phyloP scores from a whole-genome alignment of 2,888 invertebrate species.

The Athrips mouffetella region DNA sequence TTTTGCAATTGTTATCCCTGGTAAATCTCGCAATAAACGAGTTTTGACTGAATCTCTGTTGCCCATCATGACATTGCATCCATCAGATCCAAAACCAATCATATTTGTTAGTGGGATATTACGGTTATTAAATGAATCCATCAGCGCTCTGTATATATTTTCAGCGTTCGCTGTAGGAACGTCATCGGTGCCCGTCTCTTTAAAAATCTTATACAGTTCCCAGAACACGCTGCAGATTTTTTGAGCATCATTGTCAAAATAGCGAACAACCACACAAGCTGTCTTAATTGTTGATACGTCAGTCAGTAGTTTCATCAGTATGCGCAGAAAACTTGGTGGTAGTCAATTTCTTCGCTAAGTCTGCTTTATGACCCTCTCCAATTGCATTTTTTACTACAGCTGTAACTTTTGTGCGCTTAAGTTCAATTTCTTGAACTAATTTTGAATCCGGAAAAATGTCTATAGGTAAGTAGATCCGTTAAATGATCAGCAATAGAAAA shows the following conservation, averaged over 20 bases:
- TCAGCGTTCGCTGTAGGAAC: slow-evolving; percentile 15
- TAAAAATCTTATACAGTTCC: slow-evolving; percentile 23
- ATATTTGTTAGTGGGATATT: slow-evolving; percentile 31
- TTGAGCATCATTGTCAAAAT: slow-evolving; percentile 25
- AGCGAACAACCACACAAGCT: slow-evolving; percentile 29
- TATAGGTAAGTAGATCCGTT: slow-evolving; percentile 27
- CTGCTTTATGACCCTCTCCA: slow-evolving; percentile 27
- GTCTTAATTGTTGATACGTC: slow-evolving; percentile 32
- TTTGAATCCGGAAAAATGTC: slow-evolving; percentile 31
- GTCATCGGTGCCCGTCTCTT: slow-evolving; percentile 8
- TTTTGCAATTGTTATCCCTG: slow-evolving; percentile 32
- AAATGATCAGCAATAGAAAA: slow-evolving; percentile 26
- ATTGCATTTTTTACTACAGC: slow-evolving; percentile 31
- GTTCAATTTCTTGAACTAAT: slow-evolving; percentile 26
- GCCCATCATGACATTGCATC: slow-evolving; percentile 38
- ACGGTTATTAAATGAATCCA: slow-evolving; percentile 19
- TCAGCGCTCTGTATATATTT: slow-evolving; percentile 16
- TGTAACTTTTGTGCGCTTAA: slow-evolving; percentile 29
- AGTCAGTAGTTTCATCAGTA: slow-evolving; percentile 34
- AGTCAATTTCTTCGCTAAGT: slow-evolving; percentile 26
- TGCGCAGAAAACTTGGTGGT: slow-evolving; percentile 28
- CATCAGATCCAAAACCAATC: slow-evolving; percentile 38
- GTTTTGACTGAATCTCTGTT: slow-evolving; percentile 30
- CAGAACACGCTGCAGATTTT: slow-evolving; percentile 22
- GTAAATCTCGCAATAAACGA: slow-evolving; percentile 25